Base-by-base conservation (phyloP, 1,140 invertebrate genomes). In the Plectrocnemia conspersa region DNA sequence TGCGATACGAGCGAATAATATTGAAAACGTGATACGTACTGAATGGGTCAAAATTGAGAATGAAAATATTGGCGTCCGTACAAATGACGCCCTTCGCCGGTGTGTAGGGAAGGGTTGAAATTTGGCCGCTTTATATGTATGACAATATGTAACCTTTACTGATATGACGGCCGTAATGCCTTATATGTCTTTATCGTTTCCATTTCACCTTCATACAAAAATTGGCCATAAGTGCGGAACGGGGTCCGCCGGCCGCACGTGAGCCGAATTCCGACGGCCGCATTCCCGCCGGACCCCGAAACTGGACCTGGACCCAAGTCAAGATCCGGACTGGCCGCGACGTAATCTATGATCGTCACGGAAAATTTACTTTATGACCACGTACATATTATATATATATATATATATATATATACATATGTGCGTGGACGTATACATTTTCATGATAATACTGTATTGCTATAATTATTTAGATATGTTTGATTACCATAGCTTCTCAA, bases 71-170 rank as follows among this genome's bases (percentile, higher is more conserved):
- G n/a, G n/a, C n/a, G n/a, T n/a, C n/a, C n/a, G n/a, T n/a, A n/a
- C n/a, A n/a, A n/a, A n/a, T n/a, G n/a, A n/a, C n/a, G n/a, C n/a
- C n/a, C n/a, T n/a, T n/a, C n/a, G 35, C 19, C 21, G 45, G 22
- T 11, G 44, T 9, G 10, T 40, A 50, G 48, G 56, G 56, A 52
- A 49, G 36, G 54, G 59, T 49, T 57, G 38, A 54, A 61, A 57
- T 57, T 50, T 47, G 47, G 41, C 47, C 58, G 52, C 50, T 61
- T 61, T 61, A 57, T 61, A 61, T 61, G 59, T 61, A 61, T 61
- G 59, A 61, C 59, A 61, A 57, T 61, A 61, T 57, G 59, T 61
- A 61, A 61, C 59, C 59, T 61, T 57, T 61, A 61, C 59, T 52
- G 52, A 57, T 57, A 61, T 52, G 52, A 46, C 27, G 38, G 54